Percentiles rank a stretch among this genome's conserved stretches.
phyloP scores from a whole-genome alignment of 2,797 vertebrate species.

The Cuculus canorus region DNA sequence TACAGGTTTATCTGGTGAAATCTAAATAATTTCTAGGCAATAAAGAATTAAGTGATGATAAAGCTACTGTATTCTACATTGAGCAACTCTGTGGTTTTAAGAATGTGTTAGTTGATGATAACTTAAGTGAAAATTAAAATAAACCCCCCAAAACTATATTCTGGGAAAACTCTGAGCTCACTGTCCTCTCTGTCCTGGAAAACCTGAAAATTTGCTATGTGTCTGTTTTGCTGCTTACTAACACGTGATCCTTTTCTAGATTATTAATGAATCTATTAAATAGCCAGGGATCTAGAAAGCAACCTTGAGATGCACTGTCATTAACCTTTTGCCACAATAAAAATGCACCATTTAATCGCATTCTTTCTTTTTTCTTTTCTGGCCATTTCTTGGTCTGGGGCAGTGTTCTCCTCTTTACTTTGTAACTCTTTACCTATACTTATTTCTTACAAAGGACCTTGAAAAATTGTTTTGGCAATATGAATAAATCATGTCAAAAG shows the following conservation, averaged over 20 bases:
- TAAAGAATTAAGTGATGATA: not conserved
- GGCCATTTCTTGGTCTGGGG: not conserved
- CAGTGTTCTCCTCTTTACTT: not conserved
- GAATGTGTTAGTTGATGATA: not conserved
- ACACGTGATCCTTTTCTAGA: not conserved
- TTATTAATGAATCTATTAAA: slow-evolving; percentile 63
- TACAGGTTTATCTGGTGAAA: not conserved
- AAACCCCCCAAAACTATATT: not conserved
- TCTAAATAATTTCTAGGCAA: not conserved
- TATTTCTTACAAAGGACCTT: not conserved
- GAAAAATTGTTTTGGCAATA: not conserved
- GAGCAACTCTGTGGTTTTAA: not conserved
- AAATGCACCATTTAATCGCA: not conserved
- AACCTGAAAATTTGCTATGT: not conserved
- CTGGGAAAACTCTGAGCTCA: not conserved
- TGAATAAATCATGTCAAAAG: not conserved
- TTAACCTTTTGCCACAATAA: slow-evolving; percentile 22
- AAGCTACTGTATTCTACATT: not conserved
- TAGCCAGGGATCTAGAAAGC: slow-evolving; percentile 26
- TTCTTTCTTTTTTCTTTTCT: not conserved
- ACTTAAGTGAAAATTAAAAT: not conserved
- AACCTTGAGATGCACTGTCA: not conserved
- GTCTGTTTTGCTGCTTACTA: not conserved
- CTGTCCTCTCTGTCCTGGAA: not conserved
- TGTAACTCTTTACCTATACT: not conserved